Evolutionary conservation across 1,140 invertebrate species (phyloP), one percentile per base, ranked within the genome.

Genomic region (Bombus superbus): DNA sequence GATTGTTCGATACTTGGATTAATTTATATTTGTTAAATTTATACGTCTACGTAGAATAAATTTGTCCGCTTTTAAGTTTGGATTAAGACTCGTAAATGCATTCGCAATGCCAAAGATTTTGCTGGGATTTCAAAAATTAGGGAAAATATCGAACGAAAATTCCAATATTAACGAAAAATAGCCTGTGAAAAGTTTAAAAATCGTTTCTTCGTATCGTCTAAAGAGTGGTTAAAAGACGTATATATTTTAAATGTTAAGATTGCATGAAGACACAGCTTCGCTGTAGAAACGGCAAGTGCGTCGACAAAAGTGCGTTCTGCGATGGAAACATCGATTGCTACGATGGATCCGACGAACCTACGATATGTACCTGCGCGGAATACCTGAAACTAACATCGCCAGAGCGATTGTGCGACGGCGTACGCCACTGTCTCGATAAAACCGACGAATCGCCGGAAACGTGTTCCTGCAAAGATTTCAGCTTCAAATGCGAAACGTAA

Each of bases 341-440:
- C 1, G 97, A 98, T 91, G 95, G 95, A 40, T 96, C 96, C 10
- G 98, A 98, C 91, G 98, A 98, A 92, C 97, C 97, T 0, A 90
- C 93, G 0, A 94, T 94, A 2, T 97, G 97, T 74, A 96, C 94
- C 32, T 98, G 97, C 88, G 95, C 95, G 6, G 95, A 96, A 57
- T 98, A 97, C 92, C 92, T 98, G 78, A 96, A 96, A 80, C 94
- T 97, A 25, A 96, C 97, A 0, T 93, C 95, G 86, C 96, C 97
- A 15, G 94, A 96, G 9, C 96, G 96, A 81, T 94, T 98, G 47
- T 98, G 98, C 92, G 97, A 98, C 93, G 97, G 97, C 15, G 95
- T 97, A 10, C 94, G 97, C 42, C 97, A 98, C 92, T 99, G 98
- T 92, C 95, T 95, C 69, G 98, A 98, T 92, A 97, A 97, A 90